phyloP scores from a whole-genome alignment of 53 echinoderm and acorn worm species.

The Echinarachnius parma region DNA sequence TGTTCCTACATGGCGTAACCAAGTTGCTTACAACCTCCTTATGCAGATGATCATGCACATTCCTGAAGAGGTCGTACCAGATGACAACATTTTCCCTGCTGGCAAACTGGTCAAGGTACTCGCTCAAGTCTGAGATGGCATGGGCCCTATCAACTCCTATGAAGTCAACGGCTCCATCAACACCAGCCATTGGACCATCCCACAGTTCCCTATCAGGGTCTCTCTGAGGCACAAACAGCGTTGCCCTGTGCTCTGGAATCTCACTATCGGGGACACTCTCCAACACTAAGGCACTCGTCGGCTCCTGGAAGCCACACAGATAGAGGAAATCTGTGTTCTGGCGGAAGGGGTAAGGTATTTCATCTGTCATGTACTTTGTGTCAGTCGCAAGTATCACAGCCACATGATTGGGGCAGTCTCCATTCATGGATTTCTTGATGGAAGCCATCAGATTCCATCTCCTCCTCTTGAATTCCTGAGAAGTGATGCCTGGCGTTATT shows the following conservation, averaged over 20 bases:
- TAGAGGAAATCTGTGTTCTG: conserved; percentile 93
- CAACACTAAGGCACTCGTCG: conserved; percentile 80
- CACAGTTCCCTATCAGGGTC: conserved; percentile 91
- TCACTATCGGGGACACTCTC: conserved; percentile 66
- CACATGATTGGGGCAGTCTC: conserved; percentile 63
- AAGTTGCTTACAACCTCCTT: conserved; percentile 69
- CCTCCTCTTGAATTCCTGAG: conserved; percentile 58
- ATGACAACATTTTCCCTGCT: conserved; percentile 53
- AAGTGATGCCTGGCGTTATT: conserved; percentile 79
- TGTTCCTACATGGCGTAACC: conserved; percentile 68
- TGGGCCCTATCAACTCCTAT: conserved; percentile 81
- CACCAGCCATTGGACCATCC: conserved; percentile 91
- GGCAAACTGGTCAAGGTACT: conserved; percentile 55
- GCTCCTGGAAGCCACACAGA: conserved; percentile 94
- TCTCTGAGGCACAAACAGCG: conserved; percentile 78
- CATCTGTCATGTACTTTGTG: conserved; percentile 95
- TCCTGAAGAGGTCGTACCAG: conserved; percentile 91
- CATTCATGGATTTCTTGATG: conserved; percentile 61
- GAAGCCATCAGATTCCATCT: conserved; percentile 71
- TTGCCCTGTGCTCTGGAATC: conserved; percentile 79
- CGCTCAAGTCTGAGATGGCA: conserved; percentile 60
- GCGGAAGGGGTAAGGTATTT: conserved; percentile 90
- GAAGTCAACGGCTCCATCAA: conserved; percentile 80
- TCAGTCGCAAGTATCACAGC: conserved; percentile 70
- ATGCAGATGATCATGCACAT: conserved; percentile 57